Conservation (phyloP, 2,888 invertebrate genomes). For the Pelosia muscerda region DNA sequence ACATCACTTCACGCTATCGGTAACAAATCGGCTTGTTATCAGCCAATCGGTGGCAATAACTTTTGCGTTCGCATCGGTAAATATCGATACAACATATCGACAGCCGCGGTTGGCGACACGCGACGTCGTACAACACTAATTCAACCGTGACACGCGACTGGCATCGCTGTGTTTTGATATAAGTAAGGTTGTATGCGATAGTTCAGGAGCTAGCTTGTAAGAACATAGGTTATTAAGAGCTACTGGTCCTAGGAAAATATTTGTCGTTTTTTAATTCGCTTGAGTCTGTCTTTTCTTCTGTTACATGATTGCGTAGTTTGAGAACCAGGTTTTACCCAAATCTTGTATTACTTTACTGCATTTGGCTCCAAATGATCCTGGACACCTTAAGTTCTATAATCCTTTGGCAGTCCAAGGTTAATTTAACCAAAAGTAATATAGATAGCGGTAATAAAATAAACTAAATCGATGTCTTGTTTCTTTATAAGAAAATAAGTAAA, state of each 20-base stretch:
- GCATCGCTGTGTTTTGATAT: conserved; percentile 56
- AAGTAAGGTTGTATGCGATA: conserved; percentile 43
- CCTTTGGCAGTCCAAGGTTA: too few species aligned
- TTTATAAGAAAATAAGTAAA: too few species aligned
- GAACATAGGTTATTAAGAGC: conserved; percentile 16
- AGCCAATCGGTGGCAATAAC: conserved; percentile 76
- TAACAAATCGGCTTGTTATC: conserved; percentile 83
- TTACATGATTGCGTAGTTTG: too few species aligned
- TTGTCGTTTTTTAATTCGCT: not conserved
- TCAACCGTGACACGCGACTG: conserved; percentile 63
- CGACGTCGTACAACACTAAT: conserved; percentile 70
- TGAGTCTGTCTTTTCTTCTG: too few species aligned
- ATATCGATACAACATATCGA: conserved; percentile 75
- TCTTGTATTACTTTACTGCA: too few species aligned
- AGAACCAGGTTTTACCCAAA: too few species aligned
- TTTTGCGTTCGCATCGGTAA: conserved; percentile 75
- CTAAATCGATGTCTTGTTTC: too few species aligned
- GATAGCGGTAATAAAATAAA: too few species aligned
- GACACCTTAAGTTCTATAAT: too few species aligned
- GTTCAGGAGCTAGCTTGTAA: conserved; percentile 33
- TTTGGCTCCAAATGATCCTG: too few species aligned
- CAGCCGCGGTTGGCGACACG: conserved; percentile 67
- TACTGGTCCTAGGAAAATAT: not conserved
- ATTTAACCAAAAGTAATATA: too few species aligned
- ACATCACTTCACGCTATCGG: conserved; percentile 62